These are phyloP conservation scores for Xylocampa areola DNA, from an alignment of 2,888 invertebrate species.

Conservation along the genomic window DNA sequence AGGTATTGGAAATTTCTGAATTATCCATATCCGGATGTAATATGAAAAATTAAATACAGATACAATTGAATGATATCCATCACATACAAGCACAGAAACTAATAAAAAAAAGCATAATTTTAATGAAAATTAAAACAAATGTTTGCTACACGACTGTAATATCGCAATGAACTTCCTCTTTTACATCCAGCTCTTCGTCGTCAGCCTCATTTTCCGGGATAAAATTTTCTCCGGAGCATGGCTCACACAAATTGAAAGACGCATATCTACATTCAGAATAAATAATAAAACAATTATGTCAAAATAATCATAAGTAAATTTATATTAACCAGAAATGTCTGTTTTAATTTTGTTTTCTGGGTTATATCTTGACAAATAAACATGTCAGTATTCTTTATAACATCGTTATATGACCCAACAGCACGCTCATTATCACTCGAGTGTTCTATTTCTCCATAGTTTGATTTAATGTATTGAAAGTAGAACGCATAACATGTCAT, in stretches of 20 bases:
- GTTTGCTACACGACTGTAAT: neutral
- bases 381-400: conserved; percentile 8
- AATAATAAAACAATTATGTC: conserved; percentile 4
- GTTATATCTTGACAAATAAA: no score
- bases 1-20: no score
- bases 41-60: no score
- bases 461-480: neutral
- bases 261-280: conserved; percentile 26
- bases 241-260: conserved; percentile 28
- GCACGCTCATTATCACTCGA: neutral
- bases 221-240: conserved; percentile 15
- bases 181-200: conserved; percentile 27
- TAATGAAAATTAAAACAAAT: neutral
- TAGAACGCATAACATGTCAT: neutral
- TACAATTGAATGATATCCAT: no score
- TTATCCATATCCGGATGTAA: no score
- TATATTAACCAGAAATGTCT: no score
- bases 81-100: neutral
- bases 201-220: conserved; percentile 21
- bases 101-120: conserved; percentile 1
- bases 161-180: neutral
- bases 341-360: no score
- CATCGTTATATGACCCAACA: conserved; percentile 15
- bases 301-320: conserved; percentile 1
- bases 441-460: conserved; percentile 9